These are phyloP conservation scores for Todiramphus saurophagus DNA, from an alignment of 2,113 vertebrate species.

Conservation along the genomic window DNA sequence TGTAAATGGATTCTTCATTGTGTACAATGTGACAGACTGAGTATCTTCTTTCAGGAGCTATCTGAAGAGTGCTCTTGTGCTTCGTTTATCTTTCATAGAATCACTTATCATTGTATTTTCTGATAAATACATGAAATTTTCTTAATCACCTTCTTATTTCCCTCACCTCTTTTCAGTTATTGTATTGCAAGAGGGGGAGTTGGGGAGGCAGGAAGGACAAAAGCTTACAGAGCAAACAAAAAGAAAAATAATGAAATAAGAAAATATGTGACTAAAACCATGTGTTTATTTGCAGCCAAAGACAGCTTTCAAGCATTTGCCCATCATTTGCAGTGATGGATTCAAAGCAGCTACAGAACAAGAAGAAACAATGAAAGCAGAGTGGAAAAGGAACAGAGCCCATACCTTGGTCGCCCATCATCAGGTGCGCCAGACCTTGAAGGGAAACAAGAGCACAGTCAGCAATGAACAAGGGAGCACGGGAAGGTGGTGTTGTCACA, in stretches of 20 bases:
- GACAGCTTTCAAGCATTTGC: constrained; percentile 81
- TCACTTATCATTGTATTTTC: neutral
- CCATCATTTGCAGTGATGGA: constrained; percentile 73
- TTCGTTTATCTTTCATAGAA: constrained; percentile 31
- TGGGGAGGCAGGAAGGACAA: constrained; percentile 60
- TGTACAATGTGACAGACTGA: constrained; percentile 36
- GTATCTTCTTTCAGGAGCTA: constrained; percentile 48
- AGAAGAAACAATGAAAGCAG: constrained; percentile 82
- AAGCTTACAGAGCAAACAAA: constrained; percentile 55
- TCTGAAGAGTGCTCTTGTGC: constrained; percentile 16
- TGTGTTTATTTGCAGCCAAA: constrained; percentile 80
- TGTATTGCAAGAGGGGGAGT: constrained; percentile 46
- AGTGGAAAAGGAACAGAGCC: constrained; percentile 92
- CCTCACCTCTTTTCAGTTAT: constrained; percentile 67
- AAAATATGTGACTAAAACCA: constrained; percentile 75
- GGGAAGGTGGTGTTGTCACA: constrained; percentile 88
- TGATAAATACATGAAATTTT: constrained; percentile 26
- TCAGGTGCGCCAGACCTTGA: constrained; percentile 99
- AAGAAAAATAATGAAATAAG: constrained; percentile 42
- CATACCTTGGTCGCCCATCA: constrained; percentile 99
- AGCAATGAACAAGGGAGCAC: constrained; percentile 95
- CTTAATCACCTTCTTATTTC: constrained; percentile 34
- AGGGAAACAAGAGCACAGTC: constrained; percentile 99
- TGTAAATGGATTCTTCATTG: constrained; percentile 63
- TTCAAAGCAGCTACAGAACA: constrained; percentile 80